Evolutionary conservation across 2,113 vertebrate species (phyloP).

Genomic region (Sebastes schlegelii): DNA sequence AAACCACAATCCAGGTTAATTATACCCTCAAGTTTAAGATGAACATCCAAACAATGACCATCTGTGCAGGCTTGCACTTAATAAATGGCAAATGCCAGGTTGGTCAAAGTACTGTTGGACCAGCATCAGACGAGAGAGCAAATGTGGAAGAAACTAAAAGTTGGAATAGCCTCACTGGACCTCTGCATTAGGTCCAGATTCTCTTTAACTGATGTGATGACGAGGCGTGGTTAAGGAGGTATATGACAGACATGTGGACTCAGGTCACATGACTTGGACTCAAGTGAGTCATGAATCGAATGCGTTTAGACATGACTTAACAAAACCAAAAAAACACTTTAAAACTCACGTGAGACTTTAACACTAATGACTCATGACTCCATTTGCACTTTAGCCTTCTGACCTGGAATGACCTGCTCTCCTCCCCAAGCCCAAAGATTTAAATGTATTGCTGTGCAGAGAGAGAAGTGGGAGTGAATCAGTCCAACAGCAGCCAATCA

Average conservation of each 20-base stretch:
- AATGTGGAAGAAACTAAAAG: neutral
- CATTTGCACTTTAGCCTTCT: neutral
- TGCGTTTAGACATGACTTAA: neutral
- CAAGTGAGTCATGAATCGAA: neutral
- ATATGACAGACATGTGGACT: neutral
- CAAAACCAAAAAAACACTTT: neutral
- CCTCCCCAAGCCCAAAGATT: neutral
- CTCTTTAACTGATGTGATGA: neutral
- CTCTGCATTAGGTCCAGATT: neutral
- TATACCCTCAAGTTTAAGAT: neutral
- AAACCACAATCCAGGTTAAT: too few species aligned
- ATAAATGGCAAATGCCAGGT: neutral
- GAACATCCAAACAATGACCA: neutral
- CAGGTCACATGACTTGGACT: neutral
- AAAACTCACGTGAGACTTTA: neutral
- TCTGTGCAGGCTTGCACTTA: neutral
- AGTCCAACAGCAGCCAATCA: too few species aligned
- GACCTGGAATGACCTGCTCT: slow-evolving; percentile 10
- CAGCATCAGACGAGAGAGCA: neutral
- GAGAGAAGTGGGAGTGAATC: neutral
- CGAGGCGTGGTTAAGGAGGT: neutral
- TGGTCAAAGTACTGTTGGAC: neutral
- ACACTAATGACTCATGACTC: slow-evolving; percentile 12
- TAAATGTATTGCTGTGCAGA: neutral
- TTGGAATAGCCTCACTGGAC: neutral